Base-by-base conservation (phyloP, 2,797 vertebrate genomes). In the Tenualosa thibaudeaui region DNA sequence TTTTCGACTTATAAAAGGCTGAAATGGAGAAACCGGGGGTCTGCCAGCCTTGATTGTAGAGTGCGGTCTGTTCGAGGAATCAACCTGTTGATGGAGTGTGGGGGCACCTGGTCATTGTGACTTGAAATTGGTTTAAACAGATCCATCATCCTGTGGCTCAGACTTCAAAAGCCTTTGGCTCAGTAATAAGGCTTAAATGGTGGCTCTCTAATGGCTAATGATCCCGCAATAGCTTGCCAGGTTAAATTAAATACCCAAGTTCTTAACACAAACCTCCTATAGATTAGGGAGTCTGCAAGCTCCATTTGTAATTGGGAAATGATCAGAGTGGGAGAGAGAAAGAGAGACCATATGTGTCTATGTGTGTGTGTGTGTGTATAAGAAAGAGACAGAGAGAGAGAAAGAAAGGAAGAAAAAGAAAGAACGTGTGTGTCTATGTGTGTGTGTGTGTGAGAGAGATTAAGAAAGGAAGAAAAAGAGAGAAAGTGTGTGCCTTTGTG, bases 141-240 rank as follows among this genome's bases (percentile, higher is more conserved):
- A 93, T 88, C 88, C 40, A 51, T 83, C 88, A 90, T 93, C 89
- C 87, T 86, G 90, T 89, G 90, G 89, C 60, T 37, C 17, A 12
- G 9, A 93, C 93, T 93, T 95, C 93, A 95, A 93, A 93, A 91
- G 90, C 40, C 5, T 83, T 84, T 89, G 89, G 90, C 58, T 46
- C 82, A 84, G 83, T 94, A 95, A 96, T 93, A 86, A 91, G 90
- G 87, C 83, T 88, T 93, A 94, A 94, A 93, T 82, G 84, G 82
- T 81, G 87, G 93, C 91, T 91, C 91, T 90, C 91, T 93, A 94
- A 93, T 91, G 91, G 90, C 91, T 93, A 94, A 95, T 92, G 91
- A 93, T 89, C 90, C 91, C 85, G 84, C 89, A 93, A 93, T 92
- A 82, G 90, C 90, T 93, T 94, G 94, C 94, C 95, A 86, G 84